Base-by-base conservation (phyloP, 2,113 vertebrate genomes). In the Campylomormyrus numenius region DNA sequence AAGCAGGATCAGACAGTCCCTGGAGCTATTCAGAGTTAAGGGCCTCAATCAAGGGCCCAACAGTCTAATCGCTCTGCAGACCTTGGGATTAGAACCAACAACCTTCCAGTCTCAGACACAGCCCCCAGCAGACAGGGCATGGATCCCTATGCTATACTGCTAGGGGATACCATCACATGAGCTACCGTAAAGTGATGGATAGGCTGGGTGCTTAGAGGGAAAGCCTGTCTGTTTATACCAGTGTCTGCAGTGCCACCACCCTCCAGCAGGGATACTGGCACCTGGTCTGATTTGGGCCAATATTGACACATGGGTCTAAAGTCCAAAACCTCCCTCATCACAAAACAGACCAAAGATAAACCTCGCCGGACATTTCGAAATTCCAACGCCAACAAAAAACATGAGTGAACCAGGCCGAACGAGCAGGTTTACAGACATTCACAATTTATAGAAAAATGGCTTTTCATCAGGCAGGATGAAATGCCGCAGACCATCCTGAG, bases 251-350 rank as follows among this genome's bases (percentile, higher is more conserved):
- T 66, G 9, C 8, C n/a, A 3, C 62, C 62, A 45, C 8, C 45
- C 19, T 24, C 15, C 45, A 48, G 77, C 45, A 48, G 15, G 24
- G 21, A 1, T 11, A 46, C 45, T n/a, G 83, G 9, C 19, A 21
- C 77, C 17, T 83, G 39, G 42, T 56, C 87, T 4, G 21, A 45
- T 42, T 42, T 15, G 31, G 11, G 87, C 42, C 53, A 88, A 88
- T 88, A 88, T 88, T 88, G 53, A 58, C 52, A 88, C n/a, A 21
- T 19, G 8, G 19, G 87, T 88, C 31, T 46, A 88, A 88, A 45
- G 35, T 80, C 35, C 39, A 85, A 85, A 84, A 84, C 35, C 42
- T 84, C 15, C 70, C 27, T 88, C 56, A 45, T 66, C 53, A n/a
- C 8, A 66, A 62, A 45, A 58, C 27, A 62, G 17, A 21, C 39